These are phyloP conservation scores for Nothoprocta perdicaria DNA, from an alignment of 2,113 vertebrate species.

Conservation along the genomic window DNA sequence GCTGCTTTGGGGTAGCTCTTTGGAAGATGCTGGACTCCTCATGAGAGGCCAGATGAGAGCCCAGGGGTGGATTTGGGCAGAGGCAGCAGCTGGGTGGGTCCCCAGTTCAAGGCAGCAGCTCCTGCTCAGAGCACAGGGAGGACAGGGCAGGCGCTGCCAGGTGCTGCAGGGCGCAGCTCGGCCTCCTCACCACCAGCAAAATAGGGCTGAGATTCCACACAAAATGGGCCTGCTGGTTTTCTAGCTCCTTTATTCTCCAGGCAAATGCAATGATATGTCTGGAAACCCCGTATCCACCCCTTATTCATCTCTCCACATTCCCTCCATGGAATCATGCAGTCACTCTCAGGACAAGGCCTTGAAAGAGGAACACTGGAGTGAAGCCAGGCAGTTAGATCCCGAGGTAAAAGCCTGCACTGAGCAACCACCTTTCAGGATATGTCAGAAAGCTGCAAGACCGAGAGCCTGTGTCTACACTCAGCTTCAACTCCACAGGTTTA, in stretches of 20 bases:
- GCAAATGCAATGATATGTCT: not conserved
- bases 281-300: not conserved
- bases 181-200: not conserved
- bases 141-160: not conserved
- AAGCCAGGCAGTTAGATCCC: not conserved
- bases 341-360: not conserved
- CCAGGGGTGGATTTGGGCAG: not conserved
- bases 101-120: not conserved
- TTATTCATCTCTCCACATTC: not conserved
- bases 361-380: not conserved
- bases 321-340: not conserved
- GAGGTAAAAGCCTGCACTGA: not conserved
- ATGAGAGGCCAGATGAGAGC: not conserved
- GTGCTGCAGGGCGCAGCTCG: not conserved
- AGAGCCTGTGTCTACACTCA: not conserved
- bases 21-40: not conserved
- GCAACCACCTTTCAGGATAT: not conserved
- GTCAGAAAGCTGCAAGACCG: not conserved
- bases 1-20: not conserved
- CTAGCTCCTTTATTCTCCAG: not conserved
- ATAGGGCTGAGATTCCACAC: not conserved
- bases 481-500: not conserved
- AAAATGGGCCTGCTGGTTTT: not conserved
- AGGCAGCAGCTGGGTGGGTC: not conserved
- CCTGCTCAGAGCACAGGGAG: not conserved